Evolutionary conservation across 2,888 invertebrate genomes (phyloP), one percentile per base, ranked within the genome.

Genomic region (Harmothoe impar): DNA sequence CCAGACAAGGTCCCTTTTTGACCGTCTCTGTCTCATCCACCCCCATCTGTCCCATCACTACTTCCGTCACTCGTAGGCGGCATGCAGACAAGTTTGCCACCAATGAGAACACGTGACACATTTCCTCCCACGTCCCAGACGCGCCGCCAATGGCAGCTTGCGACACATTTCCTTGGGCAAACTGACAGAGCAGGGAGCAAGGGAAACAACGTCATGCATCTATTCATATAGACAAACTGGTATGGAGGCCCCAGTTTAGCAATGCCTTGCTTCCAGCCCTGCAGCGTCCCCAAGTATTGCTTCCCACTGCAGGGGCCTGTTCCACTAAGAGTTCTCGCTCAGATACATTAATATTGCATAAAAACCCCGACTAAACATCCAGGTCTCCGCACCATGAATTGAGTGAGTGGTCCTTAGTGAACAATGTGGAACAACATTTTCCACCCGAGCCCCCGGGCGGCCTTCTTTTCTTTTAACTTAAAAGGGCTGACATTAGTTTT

Each of bases 191-290:
- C 1, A 72, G 15, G 29, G 20, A n/a, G n/a, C 23, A 3, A 72
- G 72, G 29, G 29, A 72, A 72, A 72, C 72, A 25, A 72, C 31
- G 29, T 72, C 72, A 29, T 72, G 72, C 25, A 72, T 72, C 72
- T 72, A 72, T 72, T 72, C 72, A 72, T 72, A 72, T 29, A 72
- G 72, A 72, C 25, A 15, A 7, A 25, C 72, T 29, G 72, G 23
- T n/a, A n/a, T 20, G 20, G 62, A 62, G 62, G n/a, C 62, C 62
- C 43, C 23, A 20, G 62, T 62, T 62, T 62, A 62, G n/a, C 62
- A 20, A 62, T n/a, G 20, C 1, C 62, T n/a, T 3, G 15, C 62
- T 62, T 62, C 3, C n/a, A 62, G 23, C 3, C 62, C 43, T 10
- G 10, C 62, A 62, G 62, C 5, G 10, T n/a, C 62, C 62, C n/a